Evolutionary conservation across 1,140 invertebrate species (phyloP).

Genomic region (Alviniconcha marisindica): DNA sequence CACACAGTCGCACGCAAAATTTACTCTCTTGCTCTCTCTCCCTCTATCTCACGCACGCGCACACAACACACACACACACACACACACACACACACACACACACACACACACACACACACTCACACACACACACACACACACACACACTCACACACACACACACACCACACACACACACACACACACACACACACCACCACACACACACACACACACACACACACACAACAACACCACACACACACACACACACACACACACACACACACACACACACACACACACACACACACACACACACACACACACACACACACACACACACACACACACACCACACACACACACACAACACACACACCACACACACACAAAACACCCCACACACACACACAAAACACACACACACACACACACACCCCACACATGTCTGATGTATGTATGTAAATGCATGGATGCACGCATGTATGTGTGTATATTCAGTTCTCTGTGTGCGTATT

Average conservation of each 20-base stretch:
- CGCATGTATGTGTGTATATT: too few species aligned
- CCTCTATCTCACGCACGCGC: neutral
- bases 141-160: too few species aligned
- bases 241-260: neutral
- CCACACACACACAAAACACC: conserved; percentile 18
- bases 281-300: conserved; percentile 24
- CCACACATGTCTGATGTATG: too few species aligned
- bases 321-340: neutral
- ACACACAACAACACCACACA: too few species aligned
- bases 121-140: neutral
- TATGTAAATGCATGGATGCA: too few species aligned
- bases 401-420: neutral
- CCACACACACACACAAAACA: conserved; percentile 1
- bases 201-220: neutral
- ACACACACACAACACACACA: conserved; percentile 9
- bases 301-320: neutral
- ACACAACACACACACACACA: neutral
- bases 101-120: neutral
- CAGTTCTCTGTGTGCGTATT: too few species aligned
- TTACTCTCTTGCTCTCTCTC: neutral
- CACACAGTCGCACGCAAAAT: too few species aligned
- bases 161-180: neutral
- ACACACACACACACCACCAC: neutral
- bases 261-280: conserved; percentile 8
- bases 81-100: neutral